These are phyloP conservation scores for Cettia cetti DNA, from an alignment of 2,113 vertebrate species.

Conservation along the genomic window DNA sequence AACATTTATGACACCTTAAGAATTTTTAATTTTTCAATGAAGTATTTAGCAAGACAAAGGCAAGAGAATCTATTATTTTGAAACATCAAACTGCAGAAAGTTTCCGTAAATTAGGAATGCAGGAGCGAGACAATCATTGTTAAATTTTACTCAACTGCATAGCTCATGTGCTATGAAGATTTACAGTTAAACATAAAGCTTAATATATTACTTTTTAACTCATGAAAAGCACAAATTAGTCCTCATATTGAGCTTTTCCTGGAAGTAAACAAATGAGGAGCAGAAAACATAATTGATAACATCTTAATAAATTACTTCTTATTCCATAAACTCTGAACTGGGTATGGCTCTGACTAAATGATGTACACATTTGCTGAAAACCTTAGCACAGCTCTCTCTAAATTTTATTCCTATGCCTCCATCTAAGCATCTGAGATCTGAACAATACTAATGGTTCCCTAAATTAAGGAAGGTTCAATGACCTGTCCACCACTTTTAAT, in stretches of 20 bases:
- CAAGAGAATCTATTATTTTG: not conserved
- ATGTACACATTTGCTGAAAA: not conserved
- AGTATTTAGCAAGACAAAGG: not conserved
- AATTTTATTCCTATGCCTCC: not conserved
- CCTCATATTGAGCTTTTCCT: not conserved
- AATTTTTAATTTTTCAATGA: not conserved
- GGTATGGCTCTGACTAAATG: not conserved
- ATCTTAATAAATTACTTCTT: slow-evolving; percentile 21
- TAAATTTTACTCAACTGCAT: not conserved
- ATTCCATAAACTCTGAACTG: not conserved
- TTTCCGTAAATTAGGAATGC: not conserved
- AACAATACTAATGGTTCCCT: not conserved
- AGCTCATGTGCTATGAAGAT: not conserved
- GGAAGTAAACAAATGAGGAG: not conserved
- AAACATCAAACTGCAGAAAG: not conserved
- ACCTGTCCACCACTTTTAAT: not conserved
- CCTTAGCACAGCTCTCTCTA: not conserved
- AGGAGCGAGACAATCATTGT: rapidly evolving
- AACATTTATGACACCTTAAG: not conserved
- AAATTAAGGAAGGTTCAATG: not conserved
- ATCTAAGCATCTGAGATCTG: not conserved
- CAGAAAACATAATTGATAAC: not conserved
- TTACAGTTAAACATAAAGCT: slow-evolving; percentile 29
- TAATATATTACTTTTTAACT: slow-evolving; percentile 45
- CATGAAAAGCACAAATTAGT: slow-evolving; percentile 22